Conservation (phyloP, 2,888 invertebrate genomes). For the Willowsia nigromaculata region DNA sequence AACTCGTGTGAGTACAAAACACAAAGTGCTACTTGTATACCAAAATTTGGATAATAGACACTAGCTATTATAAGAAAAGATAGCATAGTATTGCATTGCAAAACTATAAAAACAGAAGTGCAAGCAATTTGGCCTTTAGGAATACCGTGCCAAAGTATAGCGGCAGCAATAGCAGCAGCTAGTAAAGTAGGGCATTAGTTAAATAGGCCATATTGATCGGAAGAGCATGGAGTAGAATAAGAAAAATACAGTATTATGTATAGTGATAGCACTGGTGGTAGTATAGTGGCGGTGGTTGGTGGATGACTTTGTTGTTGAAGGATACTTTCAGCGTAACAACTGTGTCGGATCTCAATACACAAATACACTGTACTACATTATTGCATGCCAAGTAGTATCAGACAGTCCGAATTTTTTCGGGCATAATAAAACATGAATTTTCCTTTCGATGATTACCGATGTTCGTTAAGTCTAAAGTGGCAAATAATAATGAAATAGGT, state of each 20-base stretch:
- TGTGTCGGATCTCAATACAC: conserved; percentile 30
- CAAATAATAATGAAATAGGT: not conserved
- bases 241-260: not conserved
- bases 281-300: not conserved
- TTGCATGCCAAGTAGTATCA: conserved; percentile 20
- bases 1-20: not conserved
- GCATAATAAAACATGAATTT: conserved; percentile 33
- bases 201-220: conserved; percentile 75
- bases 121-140: conserved; percentile 60
- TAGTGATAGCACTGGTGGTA: not conserved
- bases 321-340: conserved; percentile 29
- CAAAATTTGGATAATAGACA: not conserved
- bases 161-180: conserved; percentile 32
- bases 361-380: not conserved
- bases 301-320: conserved; percentile 21
- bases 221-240: conserved; percentile 48
- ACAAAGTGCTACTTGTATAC: not conserved
- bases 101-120: conserved; percentile 9
- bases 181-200: conserved; percentile 73
- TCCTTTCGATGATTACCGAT: conserved; percentile 12
- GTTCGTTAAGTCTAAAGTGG: not conserved
- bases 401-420: conserved; percentile 48
- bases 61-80: not conserved
- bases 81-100: not conserved
- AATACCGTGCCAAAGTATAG: conserved; percentile 16